Base-by-base conservation (phyloP, 2,113 vertebrate genomes). In the Sander lucioperca region DNA sequence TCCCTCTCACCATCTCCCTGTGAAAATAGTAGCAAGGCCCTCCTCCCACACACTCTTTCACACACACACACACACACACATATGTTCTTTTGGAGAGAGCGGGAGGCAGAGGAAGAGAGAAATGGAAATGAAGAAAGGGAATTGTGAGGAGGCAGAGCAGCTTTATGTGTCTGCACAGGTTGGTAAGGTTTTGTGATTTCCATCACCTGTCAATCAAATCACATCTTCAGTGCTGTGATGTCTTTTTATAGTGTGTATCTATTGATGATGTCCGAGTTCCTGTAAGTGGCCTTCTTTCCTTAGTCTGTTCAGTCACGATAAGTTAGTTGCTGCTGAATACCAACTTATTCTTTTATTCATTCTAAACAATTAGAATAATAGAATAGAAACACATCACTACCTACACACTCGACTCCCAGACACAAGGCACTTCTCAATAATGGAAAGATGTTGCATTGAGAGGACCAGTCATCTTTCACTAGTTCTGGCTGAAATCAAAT, bases 1-100 rank as follows among this genome's bases (percentile, higher is more conserved):
- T 82, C 54, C 57, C 21, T 68, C 45, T 78, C 14, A 23, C 61
- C n/a, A 57, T 75, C 61, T 59, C 48, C 27, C 36, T 56, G 27
- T 74, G 82, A 76, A 84, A 90, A 80, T 67, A 68, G 65, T 47
- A 69, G 77, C 65, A n/a, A 75, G 23, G 39, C 61, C 45, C 50
- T 64, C 47, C 63, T 72, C 73, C 56, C 57, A 69, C 75, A 50
- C 45, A 85, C 27, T 45, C n/a, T 21, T 27, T 25, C 75, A 73
- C 63, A n/a, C n/a, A n/a, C n/a, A n/a, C n/a, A n/a, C n/a, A n/a
- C n/a, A n/a, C n/a, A 45, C 56, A 27, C 65, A 70, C 70, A 75
- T 71, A 73, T 83, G 72, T n/a, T 80, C 19, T 33, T 54, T 51
- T 56, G 30, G 54, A 47, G 27, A 36, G 51, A 66, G n/a, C 4